Percentiles rank a stretch among this genome's conserved stretches.
These are phyloP conservation scores for Carapus acus DNA, from an alignment of 2,797 vertebrate genomes.

Conservation along the genomic window DNA sequence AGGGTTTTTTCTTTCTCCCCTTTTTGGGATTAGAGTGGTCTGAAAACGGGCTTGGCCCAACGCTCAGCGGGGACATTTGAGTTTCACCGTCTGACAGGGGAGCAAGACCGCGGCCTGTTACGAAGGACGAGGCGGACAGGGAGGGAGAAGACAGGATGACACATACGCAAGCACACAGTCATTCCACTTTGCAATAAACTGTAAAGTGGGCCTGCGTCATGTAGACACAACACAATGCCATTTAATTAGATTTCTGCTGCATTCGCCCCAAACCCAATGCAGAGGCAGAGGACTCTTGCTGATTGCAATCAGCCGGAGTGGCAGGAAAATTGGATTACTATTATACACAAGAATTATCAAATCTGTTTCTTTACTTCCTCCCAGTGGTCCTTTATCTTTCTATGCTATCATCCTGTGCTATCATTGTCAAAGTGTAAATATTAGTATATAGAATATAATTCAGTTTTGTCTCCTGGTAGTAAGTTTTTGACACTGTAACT, in stretches of 20 bases:
- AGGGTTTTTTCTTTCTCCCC: constrained; percentile 8
- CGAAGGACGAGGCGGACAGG: constrained; percentile 20
- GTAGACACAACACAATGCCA: constrained; percentile 54
- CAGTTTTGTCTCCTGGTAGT: constrained; percentile 24
- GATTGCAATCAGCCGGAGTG: constrained; percentile 70
- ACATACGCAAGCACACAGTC: constrained; percentile 21
- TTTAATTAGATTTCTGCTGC: constrained; percentile 61
- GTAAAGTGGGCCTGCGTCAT: constrained; percentile 47
- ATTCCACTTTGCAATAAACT: constrained; percentile 40
- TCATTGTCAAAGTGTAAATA: constrained; percentile 41
- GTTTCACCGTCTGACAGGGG: constrained; percentile 36
- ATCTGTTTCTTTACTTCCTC: constrained; percentile 35
- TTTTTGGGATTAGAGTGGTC: constrained; percentile 31
- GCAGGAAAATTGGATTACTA: constrained; percentile 63
- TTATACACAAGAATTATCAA: constrained; percentile 52
- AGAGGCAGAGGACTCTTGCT: constrained; percentile 45
- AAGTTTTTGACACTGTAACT: constrained; percentile 39
- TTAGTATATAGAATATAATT: constrained; percentile 21
- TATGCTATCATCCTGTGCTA: constrained; percentile 36
- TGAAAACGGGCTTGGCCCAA: constrained; percentile 19
- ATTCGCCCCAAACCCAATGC: constrained; percentile 47
- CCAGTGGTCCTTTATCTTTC: constrained; percentile 23
- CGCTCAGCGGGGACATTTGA: constrained; percentile 40
- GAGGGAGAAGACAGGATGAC: constrained; percentile 32
- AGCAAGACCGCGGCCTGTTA: constrained; percentile 19